Base-by-base conservation (phyloP, 2,113 vertebrate genomes). In the Corythoichthys haematopterus region DNA sequence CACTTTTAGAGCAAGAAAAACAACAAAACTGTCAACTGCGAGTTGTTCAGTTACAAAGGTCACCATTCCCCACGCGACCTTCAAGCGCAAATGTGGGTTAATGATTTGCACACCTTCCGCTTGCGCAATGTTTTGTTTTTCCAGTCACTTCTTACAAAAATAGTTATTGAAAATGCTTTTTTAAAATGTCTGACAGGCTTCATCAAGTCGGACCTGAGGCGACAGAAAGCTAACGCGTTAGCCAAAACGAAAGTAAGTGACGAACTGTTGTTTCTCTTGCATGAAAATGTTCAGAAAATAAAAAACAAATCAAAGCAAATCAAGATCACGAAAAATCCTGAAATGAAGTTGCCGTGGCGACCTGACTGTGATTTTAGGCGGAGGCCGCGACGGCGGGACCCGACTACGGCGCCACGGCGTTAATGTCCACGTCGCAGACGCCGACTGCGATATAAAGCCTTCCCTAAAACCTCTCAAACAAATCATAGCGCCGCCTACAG, bases 161-260 rank as follows among this genome's bases (percentile, higher is more conserved):
- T 64, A 6, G 38, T 43, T 43, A 7, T 20, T 2, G 13, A 14
- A 10, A 15, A 36, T 16, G 6, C 6, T 68, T 61, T 36, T 28
- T 13, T 37, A 43, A 43, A 13, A 2, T 13, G 12, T 28, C 0
- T 59, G 51, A n/a, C 50, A 57, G 0, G 4, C 28, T 62, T 65
- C 47, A 96, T 98, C 71, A 95, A 91, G 82, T 88, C 94, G 28
- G 94, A 98, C 70, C 93, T 98, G 28, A 90, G 90, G 72, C 93
- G 96, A 76, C 95, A 95, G 65, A 91, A 83, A n/a, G 95, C 94
- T 36, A 95, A 94, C 87, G 68, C 64, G 70, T 76, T 84, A 70
- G 82, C 66, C 37, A 80, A 89, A 66, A 86, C 90, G 51, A 79
- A 66, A 33, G 96, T 98, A 87, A 95, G 95, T 95, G 91, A 91